Evolutionary conservation across 2,797 vertebrate species (phyloP).

Genomic region (Mormyrus hasselquistii): DNA sequence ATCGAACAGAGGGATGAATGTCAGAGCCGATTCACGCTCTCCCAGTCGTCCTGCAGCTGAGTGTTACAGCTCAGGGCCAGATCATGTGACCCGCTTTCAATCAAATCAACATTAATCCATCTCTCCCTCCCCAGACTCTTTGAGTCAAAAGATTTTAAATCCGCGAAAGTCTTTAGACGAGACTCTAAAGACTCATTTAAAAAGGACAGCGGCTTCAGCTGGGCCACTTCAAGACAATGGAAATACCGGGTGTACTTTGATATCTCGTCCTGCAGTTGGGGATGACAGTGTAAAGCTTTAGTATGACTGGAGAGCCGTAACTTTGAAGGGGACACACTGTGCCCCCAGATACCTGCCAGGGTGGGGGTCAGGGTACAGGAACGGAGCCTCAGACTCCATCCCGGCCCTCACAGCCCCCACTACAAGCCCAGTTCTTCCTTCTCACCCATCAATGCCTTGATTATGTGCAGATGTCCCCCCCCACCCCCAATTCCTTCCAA

Average conservation of each 20-base stretch:
- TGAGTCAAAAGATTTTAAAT: not conserved
- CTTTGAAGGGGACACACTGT: not conserved
- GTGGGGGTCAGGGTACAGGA: not conserved
- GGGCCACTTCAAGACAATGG: not conserved
- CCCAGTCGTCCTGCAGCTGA: not conserved
- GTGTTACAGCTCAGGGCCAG: not conserved
- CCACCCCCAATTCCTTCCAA: constrained; percentile 52
- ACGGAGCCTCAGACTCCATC: not conserved
- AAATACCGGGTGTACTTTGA: not conserved
- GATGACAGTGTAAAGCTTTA: not conserved
- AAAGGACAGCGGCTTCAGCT: not conserved
- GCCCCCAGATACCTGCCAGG: not conserved
- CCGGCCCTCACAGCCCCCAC: not conserved
- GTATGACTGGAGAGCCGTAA: not conserved
- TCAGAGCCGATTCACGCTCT: not conserved
- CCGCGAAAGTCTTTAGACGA: not conserved
- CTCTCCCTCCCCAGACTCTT: not conserved
- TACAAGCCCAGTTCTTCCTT: constrained; percentile 12
- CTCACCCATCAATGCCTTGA: constrained; percentile 52
- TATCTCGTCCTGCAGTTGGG: not conserved
- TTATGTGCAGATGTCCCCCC: constrained; percentile 58
- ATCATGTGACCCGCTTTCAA: not conserved
- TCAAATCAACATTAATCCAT: not conserved
- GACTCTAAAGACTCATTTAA: not conserved
- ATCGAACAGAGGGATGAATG: not conserved